phyloP scores from a whole-genome alignment of 2,797 vertebrate species.

The Hephaestus fuliginosus region DNA sequence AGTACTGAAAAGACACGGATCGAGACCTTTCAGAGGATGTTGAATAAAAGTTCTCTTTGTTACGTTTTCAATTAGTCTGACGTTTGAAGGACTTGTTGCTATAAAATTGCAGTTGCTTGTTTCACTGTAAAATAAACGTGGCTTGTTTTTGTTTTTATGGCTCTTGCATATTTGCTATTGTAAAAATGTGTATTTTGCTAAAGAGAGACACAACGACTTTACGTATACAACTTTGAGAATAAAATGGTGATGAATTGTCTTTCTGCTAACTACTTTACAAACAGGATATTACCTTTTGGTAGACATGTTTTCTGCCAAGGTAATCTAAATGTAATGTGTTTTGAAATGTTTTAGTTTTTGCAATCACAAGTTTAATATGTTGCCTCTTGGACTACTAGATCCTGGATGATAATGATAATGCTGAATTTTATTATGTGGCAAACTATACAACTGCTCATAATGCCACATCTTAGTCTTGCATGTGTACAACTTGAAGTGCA shows the following conservation, averaged over 20 bases:
- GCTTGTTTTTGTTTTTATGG: conserved; percentile 23
- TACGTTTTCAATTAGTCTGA: conserved; percentile 13
- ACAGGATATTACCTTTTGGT: background rate
- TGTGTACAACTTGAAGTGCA: background rate
- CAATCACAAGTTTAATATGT: background rate
- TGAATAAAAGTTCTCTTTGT: conserved; percentile 25
- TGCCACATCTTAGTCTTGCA: background rate
- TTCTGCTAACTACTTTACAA: background rate
- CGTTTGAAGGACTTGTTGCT: background rate
- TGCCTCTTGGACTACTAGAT: background rate
- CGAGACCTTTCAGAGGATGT: conserved; percentile 26
- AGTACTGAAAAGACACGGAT: conserved; percentile 18
- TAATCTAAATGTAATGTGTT: background rate
- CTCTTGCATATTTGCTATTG: conserved; percentile 24
- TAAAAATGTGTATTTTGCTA: conserved; percentile 13
- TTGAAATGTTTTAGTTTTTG: background rate
- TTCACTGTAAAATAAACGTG: conserved; percentile 58
- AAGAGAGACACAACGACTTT: background rate
- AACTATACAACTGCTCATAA: background rate
- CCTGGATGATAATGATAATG: background rate
- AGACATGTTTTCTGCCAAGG: background rate
- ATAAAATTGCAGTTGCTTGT: conserved; percentile 29
- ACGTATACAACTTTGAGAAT: conserved; percentile 23
- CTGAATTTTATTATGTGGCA: background rate
- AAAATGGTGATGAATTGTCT: background rate